A percentile compares a stretch with the other conserved stretches of the same genome.
Evolutionary conservation across 2,888 invertebrate genomes (phyloP).

Genomic region (Opisthograptis luteolata): DNA sequence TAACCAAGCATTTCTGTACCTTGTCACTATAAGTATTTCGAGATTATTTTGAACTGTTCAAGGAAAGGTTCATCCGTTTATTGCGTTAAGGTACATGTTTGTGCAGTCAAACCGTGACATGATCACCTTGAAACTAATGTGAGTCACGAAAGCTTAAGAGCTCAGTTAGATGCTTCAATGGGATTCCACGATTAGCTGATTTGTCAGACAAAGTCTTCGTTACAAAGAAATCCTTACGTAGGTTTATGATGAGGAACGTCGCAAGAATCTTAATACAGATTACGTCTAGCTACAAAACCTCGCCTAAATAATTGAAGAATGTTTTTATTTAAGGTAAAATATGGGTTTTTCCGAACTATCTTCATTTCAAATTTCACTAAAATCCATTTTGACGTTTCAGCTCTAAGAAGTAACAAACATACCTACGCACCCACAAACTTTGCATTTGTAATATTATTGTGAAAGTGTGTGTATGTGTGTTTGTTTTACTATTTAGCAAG

Average conservation of each 20-base stretch:
- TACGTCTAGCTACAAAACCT: no score
- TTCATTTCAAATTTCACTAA: no score
- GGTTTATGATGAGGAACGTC: neutral
- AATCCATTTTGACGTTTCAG: no score
- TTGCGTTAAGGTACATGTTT: neutral
- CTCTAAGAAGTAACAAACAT: no score
- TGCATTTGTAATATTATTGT: no score
- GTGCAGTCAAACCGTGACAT: neutral
- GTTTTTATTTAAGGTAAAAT: no score
- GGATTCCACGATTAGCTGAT: slow-evolving; percentile 32
- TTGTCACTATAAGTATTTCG: slow-evolving; percentile 1
- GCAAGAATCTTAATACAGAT: neutral
- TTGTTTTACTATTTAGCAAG: no score
- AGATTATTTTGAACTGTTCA: neutral
- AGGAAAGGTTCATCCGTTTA: neutral
- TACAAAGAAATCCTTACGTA: slow-evolving; percentile 8
- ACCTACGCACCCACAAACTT: no score
- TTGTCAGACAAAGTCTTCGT: slow-evolving; percentile 20
- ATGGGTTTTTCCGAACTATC: no score
- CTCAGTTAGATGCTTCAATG: slow-evolving; percentile 19
- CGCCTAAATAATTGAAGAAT: no score
- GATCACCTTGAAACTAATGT: slow-evolving; percentile 25
- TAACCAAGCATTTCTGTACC: neutral
- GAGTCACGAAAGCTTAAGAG: slow-evolving; percentile 29
- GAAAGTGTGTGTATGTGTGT: no score